Percentiles rank a stretch among this genome's conserved stretches.
phyloP scores from a whole-genome alignment of 2,797 vertebrate genomes.

The Cyprinodon diabolis region DNA sequence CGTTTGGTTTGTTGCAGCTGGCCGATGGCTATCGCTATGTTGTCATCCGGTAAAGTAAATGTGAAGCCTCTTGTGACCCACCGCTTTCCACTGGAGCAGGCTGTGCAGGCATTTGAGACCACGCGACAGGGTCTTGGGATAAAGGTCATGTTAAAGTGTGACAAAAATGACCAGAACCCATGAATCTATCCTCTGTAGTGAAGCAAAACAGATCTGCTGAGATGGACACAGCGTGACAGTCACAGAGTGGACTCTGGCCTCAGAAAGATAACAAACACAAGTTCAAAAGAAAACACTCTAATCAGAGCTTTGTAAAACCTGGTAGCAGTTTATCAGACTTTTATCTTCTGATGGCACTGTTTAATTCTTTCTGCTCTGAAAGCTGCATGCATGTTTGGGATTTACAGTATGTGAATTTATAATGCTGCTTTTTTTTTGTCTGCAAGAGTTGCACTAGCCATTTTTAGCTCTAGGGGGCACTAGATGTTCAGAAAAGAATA shows the following conservation, averaged over 20 bases:
- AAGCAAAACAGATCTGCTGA: slow-evolving; percentile 11
- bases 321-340: slow-evolving; percentile 4
- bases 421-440: background rate
- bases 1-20: slow-evolving; percentile 82
- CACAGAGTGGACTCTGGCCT: slow-evolving; percentile 47
- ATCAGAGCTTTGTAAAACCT: background rate
- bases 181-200: slow-evolving; percentile 64
- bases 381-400: slow-evolving; percentile 2
- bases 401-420: slow-evolving; percentile 4
- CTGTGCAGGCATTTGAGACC: slow-evolving; percentile 90
- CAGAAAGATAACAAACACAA: slow-evolving; percentile 30
- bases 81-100: slow-evolving; percentile 94
- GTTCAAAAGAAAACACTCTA: slow-evolving; percentile 15
- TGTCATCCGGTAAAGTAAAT: slow-evolving; percentile 89
- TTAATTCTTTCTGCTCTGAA: slow-evolving; percentile 6
- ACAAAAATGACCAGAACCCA: slow-evolving; percentile 86
- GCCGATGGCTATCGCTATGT: slow-evolving; percentile 92
- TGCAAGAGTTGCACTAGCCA: slow-evolving; percentile 29
- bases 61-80: slow-evolving; percentile 94
- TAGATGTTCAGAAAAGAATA: slow-evolving; percentile 29
- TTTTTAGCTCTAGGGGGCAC: slow-evolving; percentile 35
- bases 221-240: slow-evolving; percentile 1
- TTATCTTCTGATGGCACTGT: slow-evolving; percentile 11
- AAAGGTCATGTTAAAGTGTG: slow-evolving; percentile 98
- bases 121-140: slow-evolving; percentile 88